Conservation (phyloP, 2,113 vertebrate genomes). For the Corythornis cristatus region DNA sequence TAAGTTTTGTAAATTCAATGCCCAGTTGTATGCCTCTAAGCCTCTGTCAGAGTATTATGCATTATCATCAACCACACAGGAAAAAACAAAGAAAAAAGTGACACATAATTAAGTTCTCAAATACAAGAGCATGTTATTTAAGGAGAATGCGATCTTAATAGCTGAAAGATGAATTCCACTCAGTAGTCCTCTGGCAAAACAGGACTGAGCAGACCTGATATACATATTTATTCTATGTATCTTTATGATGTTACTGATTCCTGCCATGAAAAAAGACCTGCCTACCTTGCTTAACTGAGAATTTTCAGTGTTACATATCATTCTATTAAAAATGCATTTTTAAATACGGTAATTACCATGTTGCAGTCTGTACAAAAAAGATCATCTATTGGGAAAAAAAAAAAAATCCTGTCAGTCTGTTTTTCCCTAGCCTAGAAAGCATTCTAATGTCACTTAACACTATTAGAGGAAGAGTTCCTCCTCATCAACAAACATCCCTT, state of each 20-base stretch:
- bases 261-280: not conserved
- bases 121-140: not conserved
- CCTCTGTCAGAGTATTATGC: not conserved
- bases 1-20: not conserved
- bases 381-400: not conserved
- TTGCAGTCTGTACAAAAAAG: not conserved
- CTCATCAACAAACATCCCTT: not conserved
- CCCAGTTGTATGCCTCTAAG: not conserved
- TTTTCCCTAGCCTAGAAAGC: not conserved
- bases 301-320: not conserved
- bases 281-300: not conserved
- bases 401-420: not conserved
- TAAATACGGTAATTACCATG: not conserved
- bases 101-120: not conserved
- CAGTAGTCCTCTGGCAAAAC: not conserved
- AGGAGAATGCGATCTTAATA: not conserved
- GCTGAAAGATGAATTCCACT: not conserved
- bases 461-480: not conserved
- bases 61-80: not conserved
- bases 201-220: not conserved
- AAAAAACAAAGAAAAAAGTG: not conserved
- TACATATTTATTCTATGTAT: not conserved
- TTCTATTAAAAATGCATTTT: not conserved
- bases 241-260: not conserved
- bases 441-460: not conserved